A percentile compares a stretch with the other conserved stretches of the same genome.
These are phyloP conservation scores for Tetramorium simillimum DNA, from an alignment of 1,140 invertebrate genomes.

Conservation along the genomic window DNA sequence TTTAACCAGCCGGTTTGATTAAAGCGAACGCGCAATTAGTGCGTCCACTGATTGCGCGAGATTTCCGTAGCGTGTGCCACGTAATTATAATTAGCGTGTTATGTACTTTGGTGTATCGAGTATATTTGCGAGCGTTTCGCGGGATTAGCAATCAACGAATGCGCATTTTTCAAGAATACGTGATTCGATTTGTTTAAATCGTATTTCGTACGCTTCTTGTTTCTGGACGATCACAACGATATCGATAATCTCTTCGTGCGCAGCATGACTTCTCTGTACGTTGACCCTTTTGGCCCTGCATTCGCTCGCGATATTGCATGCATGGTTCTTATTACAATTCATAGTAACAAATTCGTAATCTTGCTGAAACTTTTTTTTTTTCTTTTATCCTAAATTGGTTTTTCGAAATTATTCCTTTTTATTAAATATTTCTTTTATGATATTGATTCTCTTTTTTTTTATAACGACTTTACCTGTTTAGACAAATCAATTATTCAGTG, in stretches of 20 bases:
- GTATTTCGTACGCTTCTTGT: neutral
- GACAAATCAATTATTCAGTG: neutral
- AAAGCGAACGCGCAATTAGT: neutral
- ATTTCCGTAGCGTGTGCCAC: neutral
- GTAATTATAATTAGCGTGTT: constrained; percentile 31
- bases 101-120: neutral
- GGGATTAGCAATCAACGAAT: neutral
- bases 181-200: neutral
- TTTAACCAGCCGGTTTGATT: constrained; percentile 15
- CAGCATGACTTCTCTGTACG: neutral
- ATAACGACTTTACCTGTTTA: neutral
- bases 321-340: neutral
- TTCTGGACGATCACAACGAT: neutral
- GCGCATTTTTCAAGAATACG: neutral
- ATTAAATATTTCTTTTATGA: neutral
- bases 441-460: too few species aligned
- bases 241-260: neutral
- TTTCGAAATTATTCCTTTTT: neutral
- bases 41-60: constrained; percentile 22
- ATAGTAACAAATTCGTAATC: neutral
- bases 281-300: constrained; percentile 9
- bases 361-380: neutral
- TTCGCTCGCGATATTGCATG: neutral
- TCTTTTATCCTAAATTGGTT: neutral
- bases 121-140: neutral